Conservation (phyloP, 1,140 invertebrate genomes). For the Stratiolaelaps scimitus region DNA sequence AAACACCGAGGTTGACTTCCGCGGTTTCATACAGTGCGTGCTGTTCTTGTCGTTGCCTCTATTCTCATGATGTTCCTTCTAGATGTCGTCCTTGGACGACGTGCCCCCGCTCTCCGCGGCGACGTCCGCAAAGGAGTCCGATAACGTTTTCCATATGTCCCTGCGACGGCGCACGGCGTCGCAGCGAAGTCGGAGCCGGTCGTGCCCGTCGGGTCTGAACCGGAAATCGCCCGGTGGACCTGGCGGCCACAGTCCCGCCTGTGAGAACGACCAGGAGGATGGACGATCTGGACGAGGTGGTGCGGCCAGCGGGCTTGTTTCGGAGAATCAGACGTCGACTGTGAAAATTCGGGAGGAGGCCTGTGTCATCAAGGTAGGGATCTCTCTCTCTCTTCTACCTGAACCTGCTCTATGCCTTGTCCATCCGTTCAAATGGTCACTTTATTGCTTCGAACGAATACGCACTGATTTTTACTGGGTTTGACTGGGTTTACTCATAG, state of each 20-base stretch:
- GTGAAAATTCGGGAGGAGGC: slow-evolving; percentile 20
- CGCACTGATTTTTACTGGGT: no score
- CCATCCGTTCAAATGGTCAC: no score
- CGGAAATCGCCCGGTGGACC: neutral
- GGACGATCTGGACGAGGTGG: no score
- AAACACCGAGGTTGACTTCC: no score
- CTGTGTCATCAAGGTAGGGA: slow-evolving; percentile 18
- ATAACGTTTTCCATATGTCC: slow-evolving; percentile 26
- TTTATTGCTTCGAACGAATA: no score
- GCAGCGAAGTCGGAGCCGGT: neutral
- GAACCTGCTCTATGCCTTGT: neutral
- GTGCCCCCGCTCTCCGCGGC: slow-evolving; percentile 4
- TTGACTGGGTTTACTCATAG: no score
- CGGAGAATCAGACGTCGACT: slow-evolving; percentile 16
- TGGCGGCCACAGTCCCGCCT: no score
- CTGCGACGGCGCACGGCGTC: neutral
- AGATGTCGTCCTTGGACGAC: slow-evolving; percentile 26
- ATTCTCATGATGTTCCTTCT: no score
- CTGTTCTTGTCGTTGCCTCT: no score
- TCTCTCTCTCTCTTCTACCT: neutral
- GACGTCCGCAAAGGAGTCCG: slow-evolving; percentile 12
- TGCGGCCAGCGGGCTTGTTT: neutral
- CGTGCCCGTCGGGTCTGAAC: slow-evolving; percentile 9
- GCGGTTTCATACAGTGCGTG: no score
- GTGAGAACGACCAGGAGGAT: no score